Evolutionary conservation across 1,140 invertebrate genomes (phyloP), one percentile per base, ranked within the genome.

Genomic region (Drosophila kurseongensis): DNA sequence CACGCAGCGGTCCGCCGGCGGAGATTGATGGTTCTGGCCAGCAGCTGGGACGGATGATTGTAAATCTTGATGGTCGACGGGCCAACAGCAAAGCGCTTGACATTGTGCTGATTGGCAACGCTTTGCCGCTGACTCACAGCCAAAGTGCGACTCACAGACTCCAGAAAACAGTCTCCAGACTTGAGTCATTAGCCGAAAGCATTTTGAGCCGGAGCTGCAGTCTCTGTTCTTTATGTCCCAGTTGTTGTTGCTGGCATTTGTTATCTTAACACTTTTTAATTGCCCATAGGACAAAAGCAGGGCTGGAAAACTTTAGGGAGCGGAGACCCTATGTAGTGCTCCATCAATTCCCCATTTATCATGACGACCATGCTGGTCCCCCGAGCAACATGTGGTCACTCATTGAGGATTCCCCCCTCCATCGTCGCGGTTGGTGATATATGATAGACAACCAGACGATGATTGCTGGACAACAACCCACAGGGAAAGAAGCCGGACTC

Each of bases 251-350:
- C 23, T 51, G 40, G 48, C 42, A 29, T 60, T 72, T 74, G 62
- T 78, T 78, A 79, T 79, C 80, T 74, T 66, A 77, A 81, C 81
- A 75, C 79, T 69, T 83, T 79, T 86, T 86, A 88, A 86, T 85
- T 86, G 82, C 74, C 47, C 29, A 14, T 66, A 52, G 56, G 50
- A 56, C 59, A 58, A 18, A 63, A 51, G 54, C 41, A 29, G 29
- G 36, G 16, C 23, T 44, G 41, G 44, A 36, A 48, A 38, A 59
- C 36, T 77, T 68, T 54, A 66, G 71, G 38, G 23, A 74, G 44
- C 32, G 23, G 1, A 59, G 16, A 32, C 51, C 41, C 38, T 47
- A 12, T 40, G 56, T n/a, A 32, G 18, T 40, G 57, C 67, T 50
- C 51, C 67, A 69, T 71, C 50, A 71, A 58, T 57, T 57, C 36